A percentile compares a stretch with the other conserved stretches of the same genome.
Conservation (phyloP, 2,797 vertebrate genomes). For the Xenops minutus region DNA sequence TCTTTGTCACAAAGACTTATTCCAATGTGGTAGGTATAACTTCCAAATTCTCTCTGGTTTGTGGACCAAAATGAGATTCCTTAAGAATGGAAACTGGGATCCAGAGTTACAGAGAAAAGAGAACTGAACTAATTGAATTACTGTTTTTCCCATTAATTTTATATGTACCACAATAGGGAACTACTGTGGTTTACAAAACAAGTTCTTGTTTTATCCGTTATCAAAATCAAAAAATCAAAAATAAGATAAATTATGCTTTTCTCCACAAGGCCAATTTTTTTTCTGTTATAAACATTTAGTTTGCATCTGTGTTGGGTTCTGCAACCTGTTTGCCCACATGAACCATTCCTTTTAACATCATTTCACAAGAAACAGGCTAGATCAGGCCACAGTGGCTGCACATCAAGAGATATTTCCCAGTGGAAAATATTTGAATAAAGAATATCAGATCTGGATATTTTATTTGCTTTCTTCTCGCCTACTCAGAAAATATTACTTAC, state of each 20-base stretch:
- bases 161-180: accelerated
- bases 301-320: not conserved
- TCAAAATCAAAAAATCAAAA: not conserved
- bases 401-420: not conserved
- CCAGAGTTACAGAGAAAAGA: not conserved
- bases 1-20: slow-evolving; percentile 5
- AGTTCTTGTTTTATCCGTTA: not conserved
- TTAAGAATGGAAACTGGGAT: not conserved
- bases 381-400: not conserved
- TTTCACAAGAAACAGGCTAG: not conserved
- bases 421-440: not conserved
- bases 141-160: not conserved
- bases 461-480: not conserved
- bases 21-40: not conserved
- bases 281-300: not conserved
- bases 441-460: not conserved
- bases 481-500: not conserved
- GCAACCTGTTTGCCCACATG: not conserved
- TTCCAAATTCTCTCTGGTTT: not conserved
- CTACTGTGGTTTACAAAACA: not conserved
- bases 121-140: not conserved
- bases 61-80: not conserved
- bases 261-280: not conserved
- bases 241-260: not conserved
- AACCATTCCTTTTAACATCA: not conserved